These are phyloP conservation scores for Anthopleura xanthogrammica DNA, from an alignment of 92 coral and sea anemone species.

Conservation along the genomic window DNA sequence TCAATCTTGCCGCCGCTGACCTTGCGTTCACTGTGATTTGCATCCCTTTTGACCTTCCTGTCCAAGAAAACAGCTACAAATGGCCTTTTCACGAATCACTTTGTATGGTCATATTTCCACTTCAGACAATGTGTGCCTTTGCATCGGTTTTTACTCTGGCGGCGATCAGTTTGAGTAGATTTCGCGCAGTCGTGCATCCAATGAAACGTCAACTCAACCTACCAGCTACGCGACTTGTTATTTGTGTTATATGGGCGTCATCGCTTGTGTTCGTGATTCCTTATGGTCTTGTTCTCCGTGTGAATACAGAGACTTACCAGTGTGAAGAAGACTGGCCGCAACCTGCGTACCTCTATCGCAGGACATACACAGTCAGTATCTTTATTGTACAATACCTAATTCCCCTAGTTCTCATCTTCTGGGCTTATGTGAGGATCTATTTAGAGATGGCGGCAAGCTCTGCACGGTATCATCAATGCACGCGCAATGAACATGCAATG, in stretches of 20 bases:
- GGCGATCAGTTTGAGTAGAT: constrained; percentile 74
- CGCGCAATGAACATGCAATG: constrained; percentile 35
- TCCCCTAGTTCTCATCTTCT: constrained; percentile 61
- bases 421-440: constrained; percentile 68
- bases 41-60: constrained; percentile 78
- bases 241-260: constrained; percentile 56
- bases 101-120: constrained; percentile 66
- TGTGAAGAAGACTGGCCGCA: constrained; percentile 78
- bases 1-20: constrained; percentile 72
- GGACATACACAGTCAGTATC: constrained; percentile 54
- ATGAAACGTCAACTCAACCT: constrained; percentile 65
- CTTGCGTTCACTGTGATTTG: constrained; percentile 79
- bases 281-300: constrained; percentile 53
- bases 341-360: constrained; percentile 47
- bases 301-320: constrained; percentile 42
- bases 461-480: constrained; percentile 29
- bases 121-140: constrained; percentile 75
- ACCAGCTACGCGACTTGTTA: constrained; percentile 46
- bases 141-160: constrained; percentile 73
- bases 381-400: constrained; percentile 59
- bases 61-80: constrained; percentile 54
- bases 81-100: constrained; percentile 71
- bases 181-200: constrained; percentile 75
- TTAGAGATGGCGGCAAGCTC: constrained; percentile 46
- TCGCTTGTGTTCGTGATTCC: constrained; percentile 65